phyloP scores from a whole-genome alignment of 2,888 invertebrate species.

The Zelleria hepariella region DNA sequence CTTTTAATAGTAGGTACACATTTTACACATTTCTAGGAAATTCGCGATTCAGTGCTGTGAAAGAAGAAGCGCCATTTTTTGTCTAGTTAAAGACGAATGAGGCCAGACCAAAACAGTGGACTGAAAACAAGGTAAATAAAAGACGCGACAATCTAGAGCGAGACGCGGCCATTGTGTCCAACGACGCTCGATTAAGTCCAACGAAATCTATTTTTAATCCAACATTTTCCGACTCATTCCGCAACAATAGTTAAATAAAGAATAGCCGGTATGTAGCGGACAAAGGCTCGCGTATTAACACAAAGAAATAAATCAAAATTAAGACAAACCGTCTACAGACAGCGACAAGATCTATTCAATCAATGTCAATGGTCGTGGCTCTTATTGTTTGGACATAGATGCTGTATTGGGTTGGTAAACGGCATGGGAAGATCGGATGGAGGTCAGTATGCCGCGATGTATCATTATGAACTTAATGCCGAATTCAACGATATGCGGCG shows the following conservation, averaged over 20 bases:
- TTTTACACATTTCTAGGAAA: neutral
- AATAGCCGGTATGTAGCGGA: neutral
- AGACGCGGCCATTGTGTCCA: neutral
- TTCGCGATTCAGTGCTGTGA: neutral
- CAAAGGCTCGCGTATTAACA: conserved; percentile 6
- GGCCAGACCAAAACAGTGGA: neutral
- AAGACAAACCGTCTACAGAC: conserved; percentile 8
- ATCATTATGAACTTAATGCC: conserved; percentile 10
- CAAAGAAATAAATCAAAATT: conserved; percentile 11
- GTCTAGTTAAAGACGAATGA: neutral
- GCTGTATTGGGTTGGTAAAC: neutral
- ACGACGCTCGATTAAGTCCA: neutral
- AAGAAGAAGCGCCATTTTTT: neutral
- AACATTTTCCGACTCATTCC: neutral
- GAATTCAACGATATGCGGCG: conserved; percentile 9
- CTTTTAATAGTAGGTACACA: no score
- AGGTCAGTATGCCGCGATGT: conserved; percentile 15
- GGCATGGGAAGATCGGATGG: conserved; percentile 5
- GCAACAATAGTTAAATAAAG: neutral
- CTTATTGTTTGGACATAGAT: neutral
- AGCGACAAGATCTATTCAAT: neutral
- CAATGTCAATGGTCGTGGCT: neutral
- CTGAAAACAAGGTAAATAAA: neutral
- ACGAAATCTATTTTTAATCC: neutral
- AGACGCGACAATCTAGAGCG: neutral